These are phyloP conservation scores for Strix aluco DNA, from an alignment of 2,113 vertebrate genomes.

Conservation along the genomic window DNA sequence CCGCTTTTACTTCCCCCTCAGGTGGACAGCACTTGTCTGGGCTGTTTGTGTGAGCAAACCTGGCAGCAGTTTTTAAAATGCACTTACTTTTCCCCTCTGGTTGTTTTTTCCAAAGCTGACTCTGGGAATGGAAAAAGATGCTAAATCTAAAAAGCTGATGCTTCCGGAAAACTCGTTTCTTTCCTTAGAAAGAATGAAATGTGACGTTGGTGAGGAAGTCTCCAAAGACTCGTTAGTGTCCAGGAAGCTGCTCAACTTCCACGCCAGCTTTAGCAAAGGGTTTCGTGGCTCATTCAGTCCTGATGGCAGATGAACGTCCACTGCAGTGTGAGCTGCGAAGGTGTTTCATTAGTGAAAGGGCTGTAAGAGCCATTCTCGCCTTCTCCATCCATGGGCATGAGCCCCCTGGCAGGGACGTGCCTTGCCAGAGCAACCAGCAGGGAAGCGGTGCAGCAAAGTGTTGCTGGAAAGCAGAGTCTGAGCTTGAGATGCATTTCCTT, in stretches of 20 bases:
- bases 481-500: neutral
- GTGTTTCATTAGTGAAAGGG: neutral
- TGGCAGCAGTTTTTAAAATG: neutral
- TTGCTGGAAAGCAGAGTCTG: neutral
- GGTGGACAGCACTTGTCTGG: neutral
- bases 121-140: conserved; percentile 29
- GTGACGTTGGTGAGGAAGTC: conserved; percentile 38
- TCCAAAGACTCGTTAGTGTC: neutral
- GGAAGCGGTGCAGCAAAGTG: neutral
- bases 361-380: neutral
- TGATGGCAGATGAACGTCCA: accelerated
- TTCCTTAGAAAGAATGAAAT: conserved; percentile 24
- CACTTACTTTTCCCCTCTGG: neutral
- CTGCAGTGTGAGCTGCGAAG: accelerated
- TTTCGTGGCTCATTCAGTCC: neutral
- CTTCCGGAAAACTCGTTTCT: neutral
- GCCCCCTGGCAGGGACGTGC: neutral
- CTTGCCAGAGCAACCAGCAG: neutral
- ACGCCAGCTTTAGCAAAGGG: neutral
- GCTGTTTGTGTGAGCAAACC: neutral
- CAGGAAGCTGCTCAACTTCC: conserved; percentile 36
- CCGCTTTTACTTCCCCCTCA: neutral
- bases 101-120: neutral
- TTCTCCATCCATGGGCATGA: neutral
- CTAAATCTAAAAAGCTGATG: conserved; percentile 47